phyloP scores from a whole-genome alignment of 2,113 vertebrate genomes.

The Geococcyx californianus region DNA sequence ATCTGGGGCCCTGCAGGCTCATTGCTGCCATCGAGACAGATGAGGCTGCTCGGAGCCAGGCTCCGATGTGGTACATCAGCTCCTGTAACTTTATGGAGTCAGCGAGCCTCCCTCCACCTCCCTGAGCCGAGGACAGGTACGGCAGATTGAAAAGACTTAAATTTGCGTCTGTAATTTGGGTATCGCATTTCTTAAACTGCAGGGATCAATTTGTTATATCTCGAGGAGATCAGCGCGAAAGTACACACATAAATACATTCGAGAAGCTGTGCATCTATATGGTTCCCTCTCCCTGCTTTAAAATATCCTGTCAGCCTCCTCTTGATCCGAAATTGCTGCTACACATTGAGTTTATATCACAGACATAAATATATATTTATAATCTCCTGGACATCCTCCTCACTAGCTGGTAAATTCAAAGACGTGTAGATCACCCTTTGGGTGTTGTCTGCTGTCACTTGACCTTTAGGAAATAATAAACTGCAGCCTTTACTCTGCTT shows the following conservation, averaged over 20 bases:
- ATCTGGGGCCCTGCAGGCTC: neutral
- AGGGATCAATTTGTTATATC: conserved; percentile 36
- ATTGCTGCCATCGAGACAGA: neutral
- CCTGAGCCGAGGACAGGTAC: neutral
- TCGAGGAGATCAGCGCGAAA: neutral
- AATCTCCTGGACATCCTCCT: neutral
- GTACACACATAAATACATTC: conserved; percentile 29
- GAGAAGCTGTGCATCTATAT: neutral
- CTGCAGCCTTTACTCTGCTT: neutral
- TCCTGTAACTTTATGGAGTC: conserved; percentile 8
- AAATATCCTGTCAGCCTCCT: conserved; percentile 4
- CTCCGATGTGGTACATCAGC: neutral
- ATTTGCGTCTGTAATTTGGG: conserved; percentile 41
- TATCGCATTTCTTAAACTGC: neutral
- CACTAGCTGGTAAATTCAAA: neutral
- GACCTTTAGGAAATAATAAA: neutral
- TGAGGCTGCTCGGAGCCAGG: neutral
- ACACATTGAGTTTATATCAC: neutral
- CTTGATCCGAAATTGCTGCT: neutral
- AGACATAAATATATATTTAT: neutral
- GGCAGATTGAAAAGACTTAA: conserved; percentile 27
- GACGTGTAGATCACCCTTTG: neutral
- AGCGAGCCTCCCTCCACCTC: neutral
- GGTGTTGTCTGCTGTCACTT: neutral
- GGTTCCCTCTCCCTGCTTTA: neutral